A percentile compares a stretch with the other conserved stretches of the same genome.
phyloP scores from a whole-genome alignment of 2,113 vertebrate genomes.

The Gallinago paraguaiae region DNA sequence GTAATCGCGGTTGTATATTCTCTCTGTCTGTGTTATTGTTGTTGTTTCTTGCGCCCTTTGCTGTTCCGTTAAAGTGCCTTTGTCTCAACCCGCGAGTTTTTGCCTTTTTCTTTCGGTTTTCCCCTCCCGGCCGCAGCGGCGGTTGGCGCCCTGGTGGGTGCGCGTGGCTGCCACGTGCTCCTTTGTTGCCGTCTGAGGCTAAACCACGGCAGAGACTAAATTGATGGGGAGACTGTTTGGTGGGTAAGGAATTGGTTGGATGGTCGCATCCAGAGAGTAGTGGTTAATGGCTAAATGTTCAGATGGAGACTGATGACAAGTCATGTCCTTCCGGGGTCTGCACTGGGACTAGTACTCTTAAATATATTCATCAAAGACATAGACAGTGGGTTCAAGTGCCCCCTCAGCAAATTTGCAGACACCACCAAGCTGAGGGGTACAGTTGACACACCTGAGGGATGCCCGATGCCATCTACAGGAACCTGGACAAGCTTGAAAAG shows the following conservation, averaged over 20 bases:
- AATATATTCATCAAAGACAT: neutral
- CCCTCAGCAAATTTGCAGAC: neutral
- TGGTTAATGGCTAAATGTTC: neutral
- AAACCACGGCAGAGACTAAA: no score
- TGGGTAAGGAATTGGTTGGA: neutral
- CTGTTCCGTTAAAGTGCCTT: no score
- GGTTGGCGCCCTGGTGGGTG: no score
- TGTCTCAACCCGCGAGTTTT: no score
- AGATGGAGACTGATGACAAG: neutral
- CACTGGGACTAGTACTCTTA: neutral
- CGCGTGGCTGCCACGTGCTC: no score
- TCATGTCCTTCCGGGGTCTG: neutral
- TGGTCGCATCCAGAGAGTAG: neutral
- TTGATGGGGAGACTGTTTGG: neutral
- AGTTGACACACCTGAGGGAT: neutral
- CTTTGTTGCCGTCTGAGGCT: no score
- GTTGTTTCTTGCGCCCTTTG: no score
- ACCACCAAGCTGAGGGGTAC: neutral
- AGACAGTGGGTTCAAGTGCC: neutral
- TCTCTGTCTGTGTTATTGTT: no score
- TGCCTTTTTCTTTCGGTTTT: no score
- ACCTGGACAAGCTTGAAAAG: neutral
- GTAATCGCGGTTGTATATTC: no score
- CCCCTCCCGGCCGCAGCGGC: no score
- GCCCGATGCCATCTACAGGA: neutral